A percentile compares a stretch with the other conserved stretches of the same genome.
phyloP scores from a whole-genome alignment of 1,140 invertebrate genomes.

The Drosophila navojoa region DNA sequence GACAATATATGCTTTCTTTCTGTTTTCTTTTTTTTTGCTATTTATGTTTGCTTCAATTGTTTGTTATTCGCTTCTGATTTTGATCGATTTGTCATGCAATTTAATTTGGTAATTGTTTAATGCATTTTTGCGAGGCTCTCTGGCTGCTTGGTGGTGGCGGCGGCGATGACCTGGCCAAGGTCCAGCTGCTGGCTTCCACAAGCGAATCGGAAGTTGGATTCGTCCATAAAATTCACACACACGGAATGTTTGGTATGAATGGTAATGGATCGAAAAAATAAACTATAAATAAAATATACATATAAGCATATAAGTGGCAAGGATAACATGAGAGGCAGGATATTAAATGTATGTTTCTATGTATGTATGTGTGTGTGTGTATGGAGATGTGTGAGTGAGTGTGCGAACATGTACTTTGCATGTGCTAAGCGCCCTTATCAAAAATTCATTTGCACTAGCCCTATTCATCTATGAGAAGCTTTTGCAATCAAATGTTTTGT shows the following conservation, averaged over 20 bases:
- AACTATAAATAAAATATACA: conserved; percentile 50
- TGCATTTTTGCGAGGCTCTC: conserved; percentile 33
- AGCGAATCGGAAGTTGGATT: conserved; percentile 58
- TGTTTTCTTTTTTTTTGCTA: neutral
- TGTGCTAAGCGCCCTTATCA: neutral
- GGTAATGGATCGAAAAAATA: conserved; percentile 25
- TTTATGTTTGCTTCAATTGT: neutral
- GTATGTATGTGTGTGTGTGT: neutral
- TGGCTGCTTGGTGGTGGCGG: conserved; percentile 42
- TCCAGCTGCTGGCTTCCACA: conserved; percentile 61
- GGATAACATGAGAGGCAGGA: conserved; percentile 16
- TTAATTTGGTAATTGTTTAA: conserved; percentile 15
- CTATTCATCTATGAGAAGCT: neutral
- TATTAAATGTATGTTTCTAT: conserved; percentile 1
- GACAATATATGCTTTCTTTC: conserved; percentile 22
- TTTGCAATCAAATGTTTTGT: neutral
- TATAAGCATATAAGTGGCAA: conserved; percentile 39
- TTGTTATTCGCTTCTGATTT: conserved; percentile 3
- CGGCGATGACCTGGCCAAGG: conserved; percentile 52
- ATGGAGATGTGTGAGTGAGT: neutral
- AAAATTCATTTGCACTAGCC: neutral
- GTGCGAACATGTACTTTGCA: neutral
- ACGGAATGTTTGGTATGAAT: conserved; percentile 46
- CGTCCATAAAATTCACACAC: conserved; percentile 70
- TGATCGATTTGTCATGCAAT: conserved; percentile 7